These are phyloP conservation scores for Selenia dentaria DNA, from an alignment of 2,888 invertebrate genomes.

Conservation along the genomic window DNA sequence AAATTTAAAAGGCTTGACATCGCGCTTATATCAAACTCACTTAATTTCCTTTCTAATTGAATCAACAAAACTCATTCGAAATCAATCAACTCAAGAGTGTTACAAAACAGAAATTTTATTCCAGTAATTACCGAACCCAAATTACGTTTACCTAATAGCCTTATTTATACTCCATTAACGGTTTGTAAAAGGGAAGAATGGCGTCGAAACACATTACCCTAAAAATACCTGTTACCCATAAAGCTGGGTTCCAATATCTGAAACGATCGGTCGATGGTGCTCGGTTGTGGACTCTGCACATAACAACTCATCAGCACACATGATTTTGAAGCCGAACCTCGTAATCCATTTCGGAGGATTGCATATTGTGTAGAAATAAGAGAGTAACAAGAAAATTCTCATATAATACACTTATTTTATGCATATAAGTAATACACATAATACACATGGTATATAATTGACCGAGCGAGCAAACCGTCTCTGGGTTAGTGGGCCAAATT, in stretches of 20 bases:
- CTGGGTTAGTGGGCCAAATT: no score
- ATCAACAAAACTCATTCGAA: conserved; percentile 24
- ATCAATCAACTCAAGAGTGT: conserved; percentile 30
- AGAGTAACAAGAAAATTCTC: no score
- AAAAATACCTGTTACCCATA: conserved; percentile 20
- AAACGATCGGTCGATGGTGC: conserved; percentile 40
- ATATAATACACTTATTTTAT: no score
- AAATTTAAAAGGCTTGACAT: background rate
- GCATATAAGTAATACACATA: no score
- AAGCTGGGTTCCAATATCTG: conserved; percentile 37
- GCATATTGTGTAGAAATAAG: no score
- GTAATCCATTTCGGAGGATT: no score
- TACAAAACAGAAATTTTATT: conserved; percentile 28
- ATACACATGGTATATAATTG: no score
- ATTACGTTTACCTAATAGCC: conserved; percentile 24
- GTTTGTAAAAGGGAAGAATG: conserved; percentile 26
- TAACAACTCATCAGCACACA: conserved; percentile 45
- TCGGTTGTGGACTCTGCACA: conserved; percentile 29
- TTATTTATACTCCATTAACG: conserved; percentile 30
- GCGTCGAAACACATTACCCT: conserved; percentile 39
- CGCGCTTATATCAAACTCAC: background rate
- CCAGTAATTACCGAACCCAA: conserved; percentile 25
- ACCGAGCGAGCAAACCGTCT: no score
- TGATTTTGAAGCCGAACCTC: no score
- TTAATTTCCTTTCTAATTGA: conserved; percentile 24